Evolutionary conservation across 2,797 vertebrate genomes (phyloP).

Genomic region (Pangasius larnaudii): DNA sequence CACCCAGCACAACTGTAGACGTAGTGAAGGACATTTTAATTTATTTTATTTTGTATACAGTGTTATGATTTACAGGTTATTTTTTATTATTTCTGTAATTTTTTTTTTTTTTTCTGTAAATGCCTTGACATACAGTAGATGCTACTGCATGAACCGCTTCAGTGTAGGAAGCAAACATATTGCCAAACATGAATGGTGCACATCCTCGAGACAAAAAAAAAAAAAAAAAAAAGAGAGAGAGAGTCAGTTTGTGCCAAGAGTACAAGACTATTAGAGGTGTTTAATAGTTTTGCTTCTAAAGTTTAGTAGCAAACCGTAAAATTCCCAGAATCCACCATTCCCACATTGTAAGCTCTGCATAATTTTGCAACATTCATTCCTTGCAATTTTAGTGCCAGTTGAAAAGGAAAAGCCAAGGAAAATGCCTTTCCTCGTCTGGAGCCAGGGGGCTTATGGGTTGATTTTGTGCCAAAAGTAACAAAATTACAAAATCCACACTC

Average conservation of each 20-base stretch:
- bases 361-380: not conserved
- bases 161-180: constrained; percentile 28
- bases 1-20: constrained; percentile 67
- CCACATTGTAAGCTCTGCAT: too few relatives aligned
- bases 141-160: constrained; percentile 36
- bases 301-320: not conserved
- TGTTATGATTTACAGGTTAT: constrained; percentile 74
- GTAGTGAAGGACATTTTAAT: constrained; percentile 69
- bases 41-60: constrained; percentile 79
- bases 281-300: not conserved
- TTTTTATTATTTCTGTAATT: constrained; percentile 69
- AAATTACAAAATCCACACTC: too few relatives aligned
- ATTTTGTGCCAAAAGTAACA: constrained; percentile 31
- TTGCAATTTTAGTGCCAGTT: not conserved
- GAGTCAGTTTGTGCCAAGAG: constrained; percentile 21
- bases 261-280: not conserved
- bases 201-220: not conserved
- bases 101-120: constrained; percentile 53
- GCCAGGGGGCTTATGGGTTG: not conserved
- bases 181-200: constrained; percentile 7
- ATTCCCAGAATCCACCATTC: not conserved
- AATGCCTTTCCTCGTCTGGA: not conserved
- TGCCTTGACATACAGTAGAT: constrained; percentile 37
- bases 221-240: too few relatives aligned
- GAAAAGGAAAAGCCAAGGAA: not conserved